Base-by-base conservation (phyloP, 2,113 vertebrate genomes). In the Halichoeres trimaculatus region DNA sequence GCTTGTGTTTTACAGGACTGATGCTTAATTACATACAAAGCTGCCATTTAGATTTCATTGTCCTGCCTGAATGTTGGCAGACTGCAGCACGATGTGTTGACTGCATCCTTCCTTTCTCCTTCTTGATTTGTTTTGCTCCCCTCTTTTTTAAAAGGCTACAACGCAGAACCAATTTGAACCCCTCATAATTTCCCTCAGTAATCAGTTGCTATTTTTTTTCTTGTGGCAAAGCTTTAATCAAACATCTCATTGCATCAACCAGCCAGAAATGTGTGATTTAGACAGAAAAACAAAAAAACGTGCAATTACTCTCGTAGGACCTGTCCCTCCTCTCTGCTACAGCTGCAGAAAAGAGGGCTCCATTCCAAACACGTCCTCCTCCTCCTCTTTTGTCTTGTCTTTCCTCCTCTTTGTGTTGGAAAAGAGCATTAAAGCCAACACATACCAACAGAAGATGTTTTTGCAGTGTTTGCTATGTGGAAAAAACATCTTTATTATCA, bases 291-390 rank as follows among this genome's bases (percentile, higher is more conserved):
- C 85, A 88, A 90, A 89, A 86, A 83, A 85, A 61, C 85, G 73
- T 88, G 75, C 85, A 91, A 90, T 91, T 89, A 90, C 62, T 85
- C 87, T 63, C 52, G 54, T 69, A 78, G 80, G 89, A 85, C 63
- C 67, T 20, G 61, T 76, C 85, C 87, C 78, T 88, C 82, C 81
- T 80, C 79, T 73, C 55, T 7, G 51, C 83, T 69, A 68, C 89
- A 92, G 90, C 90, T 92, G 91, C 91, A 91, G 86, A 70, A 86
- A 76, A 71, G 58, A 77, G 79, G 84, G 68, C 77, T 86, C 79
- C 13, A 57, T 82, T 85, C 85, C 86, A 86, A 81, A 81, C 50
- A 70, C 34, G 11, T 79, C 76, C 43, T 80, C 69, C 75, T 71
- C 52, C 43, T 74, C 51, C 43, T 76, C 51, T 40, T 74, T 56